Evolutionary conservation across 2,888 invertebrate species (phyloP), one percentile per base, ranked within the genome.

Genomic region (Dione juno): DNA sequence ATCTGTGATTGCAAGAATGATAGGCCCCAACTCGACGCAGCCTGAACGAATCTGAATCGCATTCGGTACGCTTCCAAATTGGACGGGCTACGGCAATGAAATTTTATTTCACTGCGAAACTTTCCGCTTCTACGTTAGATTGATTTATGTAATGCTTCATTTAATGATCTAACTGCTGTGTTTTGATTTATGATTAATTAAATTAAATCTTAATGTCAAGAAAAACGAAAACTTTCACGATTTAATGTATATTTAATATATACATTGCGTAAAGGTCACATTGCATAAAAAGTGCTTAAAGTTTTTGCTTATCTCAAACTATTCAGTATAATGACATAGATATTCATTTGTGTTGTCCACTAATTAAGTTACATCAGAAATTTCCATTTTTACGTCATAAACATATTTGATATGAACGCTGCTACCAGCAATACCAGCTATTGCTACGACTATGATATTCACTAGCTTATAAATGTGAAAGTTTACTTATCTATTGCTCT

Each of bases 1-100:
- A 84, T 77, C 76, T 74, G 75, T 84, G 86, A 89, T 86, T 84
- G 84, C 81, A 82, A 79, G 79, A 82, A 80, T 81, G 81, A 84
- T 82, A 81, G 81, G n/a, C 77, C 74, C 65, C 76, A 74, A 73
- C 74, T 75, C 74, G 77, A 73, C 77, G 78, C 80, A 81, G 78
- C 77, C 81, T 76, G 76, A 81, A 78, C 75, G 74, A 75, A 78
- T 78, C 77, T 74, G 73, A 74, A 78, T 73, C 76, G 74, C 73
- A 77, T 75, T 74, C 67, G 75, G 63, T 70, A 73, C 75, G 74
- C 74, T 50, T 67, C 37, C 66, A 77, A 79, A 80, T 79, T 78
- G 78, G 75, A 77, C 72, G 71, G 69, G 69, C 70, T 74, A 74
- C 70, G 72, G 77, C 81, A 80, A 81, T 84, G 81, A 81, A 78